Base-by-base conservation (phyloP, 2,113 vertebrate genomes). In the Thermophis baileyi region DNA sequence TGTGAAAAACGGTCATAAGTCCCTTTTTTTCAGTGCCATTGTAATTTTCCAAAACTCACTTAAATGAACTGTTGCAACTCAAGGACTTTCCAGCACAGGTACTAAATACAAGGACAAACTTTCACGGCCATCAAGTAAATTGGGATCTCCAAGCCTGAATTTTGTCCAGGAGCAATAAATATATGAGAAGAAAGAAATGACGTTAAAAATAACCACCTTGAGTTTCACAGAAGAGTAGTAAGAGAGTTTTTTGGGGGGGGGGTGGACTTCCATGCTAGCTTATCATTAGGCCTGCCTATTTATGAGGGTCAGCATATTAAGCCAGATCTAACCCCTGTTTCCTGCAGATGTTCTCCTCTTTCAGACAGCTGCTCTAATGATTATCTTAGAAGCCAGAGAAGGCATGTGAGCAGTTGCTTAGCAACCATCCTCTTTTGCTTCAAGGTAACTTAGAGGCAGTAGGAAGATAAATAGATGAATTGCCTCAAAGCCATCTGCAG, bases 361-460 rank as follows among this genome's bases (percentile, higher is more conserved):
- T 10, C 55, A 92, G 60, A 69, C 47, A 92, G 85, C 46, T 92
- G 91, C 47, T 51, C 57, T 92, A 51, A 88, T 74, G 11, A 69
- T 63, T 87, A 74, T 88, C 47, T 60, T 40, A 88, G 49, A 92
- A 92, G 49, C 91, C 40, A 4, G 86, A 88, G 57, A 88, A 53
- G 63, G 35, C 55, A 88, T 69, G 57, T 20, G 47, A 87, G 91
- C 57, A 46, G 57, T 74, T 92, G 47, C 47, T 60, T 88, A 74
- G 91, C 86, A 92, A 74, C 91, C 87, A 54, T 35, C 49, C 40
- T 87, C 81, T 91, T 86, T 49, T 20, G 81, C 51, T 87, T 87
- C 50, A 74, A 92, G 50, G 87, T 69, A 93, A 57, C 53, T 60
- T 50, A 86, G 74, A 86, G 27, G 30, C 57, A 53, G 35, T 14